Evolutionary conservation across 2,797 vertebrate genomes (phyloP).

Genomic region (Anguilla marmorata): DNA sequence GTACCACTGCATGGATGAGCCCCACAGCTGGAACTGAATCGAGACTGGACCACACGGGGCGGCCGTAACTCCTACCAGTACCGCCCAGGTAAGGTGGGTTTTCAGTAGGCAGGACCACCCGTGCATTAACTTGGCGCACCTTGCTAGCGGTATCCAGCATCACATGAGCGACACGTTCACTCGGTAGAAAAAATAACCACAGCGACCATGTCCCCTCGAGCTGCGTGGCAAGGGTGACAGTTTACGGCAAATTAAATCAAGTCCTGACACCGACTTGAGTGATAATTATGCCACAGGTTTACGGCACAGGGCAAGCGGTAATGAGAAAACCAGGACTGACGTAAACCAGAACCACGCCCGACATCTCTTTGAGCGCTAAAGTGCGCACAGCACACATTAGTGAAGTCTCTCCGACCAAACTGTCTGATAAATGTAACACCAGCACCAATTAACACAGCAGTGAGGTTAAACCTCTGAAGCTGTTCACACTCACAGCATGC

Average conservation of each 20-base stretch:
- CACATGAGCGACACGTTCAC: neutral
- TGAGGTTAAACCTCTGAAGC: constrained; percentile 53
- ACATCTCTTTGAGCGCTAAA: neutral
- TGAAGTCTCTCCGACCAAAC: constrained; percentile 56
- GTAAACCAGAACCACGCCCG: neutral
- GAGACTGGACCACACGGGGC: neutral
- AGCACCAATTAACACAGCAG: constrained; percentile 70
- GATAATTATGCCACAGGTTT: neutral
- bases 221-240: neutral
- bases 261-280: neutral
- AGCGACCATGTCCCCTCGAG: neutral
- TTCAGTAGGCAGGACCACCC: too few species aligned
- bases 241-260: neutral
- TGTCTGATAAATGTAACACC: constrained; percentile 62
- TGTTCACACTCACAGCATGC: constrained; percentile 55
- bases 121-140: neutral
- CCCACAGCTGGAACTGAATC: neutral
- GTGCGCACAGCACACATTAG: neutral
- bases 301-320: neutral
- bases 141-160: neutral
- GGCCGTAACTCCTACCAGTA: neutral
- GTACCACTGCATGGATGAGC: neutral
- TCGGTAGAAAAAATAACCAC: neutral
- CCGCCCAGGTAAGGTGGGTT: neutral
- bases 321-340: neutral